Evolutionary conservation across 2,888 invertebrate species (phyloP), one percentile per base, ranked within the genome.

Genomic region (Cryptosula pallasiana): DNA sequence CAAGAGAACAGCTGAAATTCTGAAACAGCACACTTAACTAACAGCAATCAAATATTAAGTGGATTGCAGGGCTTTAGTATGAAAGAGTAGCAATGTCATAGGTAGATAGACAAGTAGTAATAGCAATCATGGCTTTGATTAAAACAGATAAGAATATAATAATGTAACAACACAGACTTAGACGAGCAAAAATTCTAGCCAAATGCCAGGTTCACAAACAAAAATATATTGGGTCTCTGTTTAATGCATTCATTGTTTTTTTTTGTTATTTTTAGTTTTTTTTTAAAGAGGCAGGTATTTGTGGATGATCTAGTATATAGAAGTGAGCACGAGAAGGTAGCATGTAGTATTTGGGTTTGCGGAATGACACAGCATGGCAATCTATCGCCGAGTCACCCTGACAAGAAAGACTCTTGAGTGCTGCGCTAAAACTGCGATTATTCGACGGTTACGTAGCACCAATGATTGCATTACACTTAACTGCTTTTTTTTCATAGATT

Each of bases 341-440:
- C 57, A 57, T 57, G 5, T 57, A 57, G 57, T 13, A n/a, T 57
- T 57, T n/a, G n/a, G n/a, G n/a, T n/a, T 63, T 63, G 9, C 13
- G 63, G 63, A 63, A 32, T 63, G 63, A 63, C 63, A 27, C 63
- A 63, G 32, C 32, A 63, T 63, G 63, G 63, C 63, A 63, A 63
- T 63, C 63, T 16, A 13, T 63, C 32, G 32, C 63, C 63, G 29
- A 63, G 63, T 63, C 63, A 63, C 63, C 63, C 63, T 63, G 63
- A 63, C 63, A 63, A 63, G 63, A 63, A 63, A 63, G 63, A 63
- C 63, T 57, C 13, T 57, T 25, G 25, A 57, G 57, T n/a, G 57
- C 57, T n/a, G 25, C 27, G 63, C 63, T 29, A 63, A 32, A 29
- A 9, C 55, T 55, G 55, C 23, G 55, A 55, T 55, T 55, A 55